Percentiles rank a stretch among this genome's conserved stretches.
Conservation (phyloP, 2,888 invertebrate genomes). For the Athalia circularis region DNA sequence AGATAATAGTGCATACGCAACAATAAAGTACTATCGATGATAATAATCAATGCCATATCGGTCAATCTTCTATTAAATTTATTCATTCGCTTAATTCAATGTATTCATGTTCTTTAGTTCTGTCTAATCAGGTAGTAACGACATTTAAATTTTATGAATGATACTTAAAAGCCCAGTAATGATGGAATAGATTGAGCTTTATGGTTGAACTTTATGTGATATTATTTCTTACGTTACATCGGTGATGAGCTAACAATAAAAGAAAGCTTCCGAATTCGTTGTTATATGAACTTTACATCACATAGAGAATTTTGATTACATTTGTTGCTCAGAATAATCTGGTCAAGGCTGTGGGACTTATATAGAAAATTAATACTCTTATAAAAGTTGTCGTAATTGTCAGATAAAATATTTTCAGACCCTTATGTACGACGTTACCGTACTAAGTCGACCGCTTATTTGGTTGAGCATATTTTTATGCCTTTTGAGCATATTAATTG, state of each 20-base stretch:
- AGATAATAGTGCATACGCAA: conserved; percentile 1
- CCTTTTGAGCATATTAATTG: neutral
- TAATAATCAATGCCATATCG: conserved; percentile 1
- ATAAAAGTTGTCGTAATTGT: neutral
- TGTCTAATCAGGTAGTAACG: no score
- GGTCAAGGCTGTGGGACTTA: conserved; percentile 1
- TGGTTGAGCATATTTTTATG: conserved; percentile 13
- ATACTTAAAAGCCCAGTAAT: neutral
- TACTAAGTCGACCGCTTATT: conserved; percentile 17
- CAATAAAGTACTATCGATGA: conserved; percentile 16
- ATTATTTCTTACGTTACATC: neutral
- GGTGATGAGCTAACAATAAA: neutral
- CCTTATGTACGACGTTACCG: conserved; percentile 24
- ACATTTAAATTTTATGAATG: neutral
- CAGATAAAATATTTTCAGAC: conserved; percentile 11
- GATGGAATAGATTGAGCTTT: neutral
- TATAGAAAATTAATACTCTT: neutral
- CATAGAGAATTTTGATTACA: conserved; percentile 32
- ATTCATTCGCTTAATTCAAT: no score
- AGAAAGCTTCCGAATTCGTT: neutral
- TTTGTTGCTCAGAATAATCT: conserved; percentile 42
- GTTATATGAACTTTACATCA: neutral
- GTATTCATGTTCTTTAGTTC: no score
- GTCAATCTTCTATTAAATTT: no score
- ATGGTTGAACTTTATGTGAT: neutral